A percentile compares a stretch with the other conserved stretches of the same genome.
Evolutionary conservation across 2,113 vertebrate species (phyloP).

Genomic region (Trichomycterus rosablanca): DNA sequence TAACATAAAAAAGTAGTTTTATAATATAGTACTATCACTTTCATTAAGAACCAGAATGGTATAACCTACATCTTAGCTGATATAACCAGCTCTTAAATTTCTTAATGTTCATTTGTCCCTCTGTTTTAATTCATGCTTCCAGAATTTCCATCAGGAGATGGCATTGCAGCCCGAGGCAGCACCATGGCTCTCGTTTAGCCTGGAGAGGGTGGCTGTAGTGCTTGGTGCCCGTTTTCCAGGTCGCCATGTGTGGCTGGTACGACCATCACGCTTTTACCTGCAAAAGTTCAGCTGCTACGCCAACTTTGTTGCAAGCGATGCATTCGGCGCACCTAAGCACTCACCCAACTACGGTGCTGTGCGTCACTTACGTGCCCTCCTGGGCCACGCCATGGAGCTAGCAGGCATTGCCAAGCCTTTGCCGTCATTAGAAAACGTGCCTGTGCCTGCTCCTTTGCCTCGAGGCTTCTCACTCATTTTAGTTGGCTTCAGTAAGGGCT

Average conservation of each 20-base stretch:
- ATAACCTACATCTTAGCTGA: too few species aligned
- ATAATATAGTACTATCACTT: too few species aligned
- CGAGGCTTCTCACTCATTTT: conserved; percentile 69
- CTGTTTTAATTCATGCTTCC: conserved; percentile 36
- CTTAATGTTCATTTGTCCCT: too few species aligned
- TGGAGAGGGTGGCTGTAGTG: conserved; percentile 80
- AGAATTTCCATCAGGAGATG: conserved; percentile 94
- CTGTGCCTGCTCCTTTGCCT: conserved; percentile 39
- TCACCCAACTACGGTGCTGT: conserved; percentile 74
- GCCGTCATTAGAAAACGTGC: conserved; percentile 54
- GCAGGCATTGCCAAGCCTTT: conserved; percentile 68
- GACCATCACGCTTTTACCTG: conserved; percentile 88
- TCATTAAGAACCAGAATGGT: too few species aligned
- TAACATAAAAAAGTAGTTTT: too few species aligned
- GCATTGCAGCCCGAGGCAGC: conserved; percentile 78
- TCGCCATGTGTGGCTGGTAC: conserved; percentile 84
- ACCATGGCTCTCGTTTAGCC: conserved; percentile 88
- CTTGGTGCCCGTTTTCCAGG: conserved; percentile 79
- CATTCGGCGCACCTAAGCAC: conserved; percentile 94
- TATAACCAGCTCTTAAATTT: too few species aligned
- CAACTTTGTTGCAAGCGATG: conserved; percentile 91
- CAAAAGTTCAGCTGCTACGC: conserved; percentile 97
- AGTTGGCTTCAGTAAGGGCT: conserved; percentile 97
- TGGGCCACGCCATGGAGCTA: conserved; percentile 80
- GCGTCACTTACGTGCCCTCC: conserved; percentile 80